Evolutionary conservation across 64 coral and sea anemone species (phyloP).

Genomic region (Montipora sp.): DNA sequence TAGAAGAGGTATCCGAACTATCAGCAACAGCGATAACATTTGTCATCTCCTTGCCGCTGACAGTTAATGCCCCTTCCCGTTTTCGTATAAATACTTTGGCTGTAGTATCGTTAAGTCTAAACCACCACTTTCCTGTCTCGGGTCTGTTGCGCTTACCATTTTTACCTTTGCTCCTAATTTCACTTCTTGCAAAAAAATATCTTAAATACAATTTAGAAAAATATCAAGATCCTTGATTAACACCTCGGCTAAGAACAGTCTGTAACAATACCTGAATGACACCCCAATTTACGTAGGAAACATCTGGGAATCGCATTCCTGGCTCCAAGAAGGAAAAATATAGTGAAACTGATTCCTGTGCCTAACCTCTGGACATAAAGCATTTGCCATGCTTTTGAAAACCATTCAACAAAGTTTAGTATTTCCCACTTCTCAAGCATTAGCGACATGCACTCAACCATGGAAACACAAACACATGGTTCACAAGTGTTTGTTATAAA

Average conservation of each 20-base stretch:
- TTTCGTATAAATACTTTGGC: not conserved
- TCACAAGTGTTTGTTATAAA: too few species aligned
- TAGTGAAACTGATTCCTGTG: too few species aligned
- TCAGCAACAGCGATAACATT: not conserved
- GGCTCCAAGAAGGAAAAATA: too few species aligned
- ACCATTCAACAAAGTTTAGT: too few species aligned
- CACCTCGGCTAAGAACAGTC: not conserved
- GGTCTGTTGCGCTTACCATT: not conserved
- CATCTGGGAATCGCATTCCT: too few species aligned
- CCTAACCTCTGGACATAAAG: too few species aligned
- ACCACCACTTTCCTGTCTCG: not conserved
- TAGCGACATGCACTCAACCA: too few species aligned
- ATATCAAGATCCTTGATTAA: not conserved
- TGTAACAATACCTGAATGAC: not conserved
- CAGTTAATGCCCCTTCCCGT: not conserved
- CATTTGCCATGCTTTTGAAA: too few species aligned
- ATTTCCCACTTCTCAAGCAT: too few species aligned
- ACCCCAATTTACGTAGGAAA: not conserved
- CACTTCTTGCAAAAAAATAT: too few species aligned
- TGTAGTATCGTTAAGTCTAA: not conserved
- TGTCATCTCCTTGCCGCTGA: not conserved
- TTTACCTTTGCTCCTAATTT: not conserved
- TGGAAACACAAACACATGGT: too few species aligned
- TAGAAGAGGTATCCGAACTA: not conserved
- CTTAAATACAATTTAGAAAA: too few species aligned